Evolutionary conservation across 1,140 invertebrate genomes (phyloP).

Genomic region (Cyclina sinensis): DNA sequence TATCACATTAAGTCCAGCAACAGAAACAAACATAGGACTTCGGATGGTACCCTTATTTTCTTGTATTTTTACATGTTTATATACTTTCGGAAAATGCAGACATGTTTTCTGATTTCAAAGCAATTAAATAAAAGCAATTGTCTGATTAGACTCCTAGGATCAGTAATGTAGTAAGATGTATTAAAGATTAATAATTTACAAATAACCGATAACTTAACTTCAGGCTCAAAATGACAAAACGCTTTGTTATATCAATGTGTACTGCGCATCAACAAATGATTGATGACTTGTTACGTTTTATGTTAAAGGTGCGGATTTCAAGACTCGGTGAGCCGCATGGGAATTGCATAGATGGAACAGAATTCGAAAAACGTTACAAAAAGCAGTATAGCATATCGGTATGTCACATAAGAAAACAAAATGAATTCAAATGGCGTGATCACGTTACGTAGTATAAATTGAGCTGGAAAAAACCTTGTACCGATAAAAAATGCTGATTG

Average conservation of each 20-base stretch:
- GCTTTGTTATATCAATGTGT: too few relatives aligned
- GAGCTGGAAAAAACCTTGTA: neutral
- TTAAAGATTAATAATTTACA: too few relatives aligned
- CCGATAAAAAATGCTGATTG: neutral
- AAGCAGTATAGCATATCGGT: slow-evolving; percentile 18
- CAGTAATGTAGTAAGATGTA: too few relatives aligned
- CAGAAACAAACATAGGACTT: slow-evolving; percentile 69
- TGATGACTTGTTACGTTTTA: too few relatives aligned
- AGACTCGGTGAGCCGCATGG: slow-evolving; percentile 10
- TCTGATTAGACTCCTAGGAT: neutral
- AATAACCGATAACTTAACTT: too few relatives aligned
- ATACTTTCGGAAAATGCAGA: too few relatives aligned
- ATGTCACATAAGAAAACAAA: neutral
- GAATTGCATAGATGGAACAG: slow-evolving; percentile 22
- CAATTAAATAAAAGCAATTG: neutral
- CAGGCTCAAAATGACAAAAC: too few relatives aligned
- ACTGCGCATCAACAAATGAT: too few relatives aligned
- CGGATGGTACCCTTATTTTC: slow-evolving; percentile 55
- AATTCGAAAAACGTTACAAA: neutral
- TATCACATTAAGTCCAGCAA: slow-evolving; percentile 57
- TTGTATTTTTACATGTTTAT: neutral
- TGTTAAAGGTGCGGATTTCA: neutral
- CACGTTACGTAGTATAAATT: neutral
- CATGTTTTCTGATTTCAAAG: neutral
- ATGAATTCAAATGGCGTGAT: neutral